These are phyloP conservation scores for human (Homo sapiens) DNA, from an alignment of 2,113 vertebrate species.

Conservation along the genomic window GRCh38 chrX:70171501-70172000, in stretches of 20 bases:
- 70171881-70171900: slow-evolving; percentile 54
- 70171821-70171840: not conserved
- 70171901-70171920: slow-evolving; percentile 55
- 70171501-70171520: not conserved
- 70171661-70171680: not conserved
- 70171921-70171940: slow-evolving; percentile 63
- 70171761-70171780: not conserved
- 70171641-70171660: not conserved
- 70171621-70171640: not conserved
- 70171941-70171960: slow-evolving; percentile 64
- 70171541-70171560: not conserved
- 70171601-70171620: not conserved
- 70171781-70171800: not conserved
- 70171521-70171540: not conserved
- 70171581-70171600: not conserved
- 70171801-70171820: not conserved
- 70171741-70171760: not conserved
- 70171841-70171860: slow-evolving; percentile 24
- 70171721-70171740: not conserved
- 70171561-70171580: not conserved
- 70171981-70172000: slow-evolving; percentile 64
- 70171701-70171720: not conserved
- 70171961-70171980: slow-evolving; percentile 55
- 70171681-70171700: not conserved
- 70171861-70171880: slow-evolving; percentile 38